These are phyloP conservation scores for Drosophila quinaria DNA, from an alignment of 2,888 invertebrate genomes.

Conservation along the genomic window DNA sequence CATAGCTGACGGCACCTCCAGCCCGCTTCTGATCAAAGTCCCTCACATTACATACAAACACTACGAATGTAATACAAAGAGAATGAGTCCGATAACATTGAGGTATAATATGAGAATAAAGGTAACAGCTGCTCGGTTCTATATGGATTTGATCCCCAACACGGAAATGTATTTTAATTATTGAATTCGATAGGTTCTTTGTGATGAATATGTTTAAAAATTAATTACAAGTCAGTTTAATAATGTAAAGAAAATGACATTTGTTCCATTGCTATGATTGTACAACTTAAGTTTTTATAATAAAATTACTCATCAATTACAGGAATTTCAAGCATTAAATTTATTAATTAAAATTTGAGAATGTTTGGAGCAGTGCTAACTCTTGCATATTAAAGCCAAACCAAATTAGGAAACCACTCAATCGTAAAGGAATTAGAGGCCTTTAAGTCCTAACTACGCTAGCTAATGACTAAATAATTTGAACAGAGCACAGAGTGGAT, in stretches of 20 bases:
- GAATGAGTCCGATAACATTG: slow-evolving; percentile 7
- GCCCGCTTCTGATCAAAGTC: background rate
- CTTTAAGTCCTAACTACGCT: background rate
- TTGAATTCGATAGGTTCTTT: background rate
- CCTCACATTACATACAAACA: slow-evolving; percentile 1
- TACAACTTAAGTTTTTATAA: background rate
- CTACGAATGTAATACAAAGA: slow-evolving; percentile 17
- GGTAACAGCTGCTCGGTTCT: background rate
- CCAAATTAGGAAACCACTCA: slow-evolving; percentile 5
- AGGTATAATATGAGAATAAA: slow-evolving; percentile 16
- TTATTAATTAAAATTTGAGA: background rate
- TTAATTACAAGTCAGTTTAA: background rate
- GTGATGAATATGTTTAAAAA: slow-evolving; percentile 7
- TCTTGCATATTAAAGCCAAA: background rate
- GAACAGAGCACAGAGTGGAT: background rate
- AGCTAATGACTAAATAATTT: slow-evolving; percentile 23
- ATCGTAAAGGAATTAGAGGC: slow-evolving; percentile 14
- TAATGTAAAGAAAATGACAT: background rate
- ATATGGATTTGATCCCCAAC: background rate
- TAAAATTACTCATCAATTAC: background rate
- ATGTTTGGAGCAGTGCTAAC: background rate
- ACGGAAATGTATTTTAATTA: background rate
- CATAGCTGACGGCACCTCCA: slow-evolving; percentile 39
- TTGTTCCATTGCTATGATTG: background rate
- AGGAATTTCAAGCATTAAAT: background rate